phyloP scores from a whole-genome alignment of 2,888 invertebrate genomes.

The Ochropleura plecta region DNA sequence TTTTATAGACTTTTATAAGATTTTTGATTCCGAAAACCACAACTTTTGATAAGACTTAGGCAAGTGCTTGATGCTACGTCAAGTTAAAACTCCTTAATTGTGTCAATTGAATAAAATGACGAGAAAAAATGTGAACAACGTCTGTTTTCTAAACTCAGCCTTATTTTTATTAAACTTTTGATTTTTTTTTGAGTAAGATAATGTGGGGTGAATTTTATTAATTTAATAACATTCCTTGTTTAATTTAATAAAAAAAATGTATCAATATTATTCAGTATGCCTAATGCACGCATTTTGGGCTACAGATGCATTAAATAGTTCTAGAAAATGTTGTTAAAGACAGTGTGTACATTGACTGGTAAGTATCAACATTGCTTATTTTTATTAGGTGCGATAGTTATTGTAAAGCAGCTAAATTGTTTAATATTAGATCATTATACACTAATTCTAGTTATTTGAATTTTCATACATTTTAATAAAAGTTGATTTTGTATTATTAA shows the following conservation, averaged over 20 bases:
- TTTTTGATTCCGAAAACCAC: background rate
- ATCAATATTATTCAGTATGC: slow-evolving; percentile 5
- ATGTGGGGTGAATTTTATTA: slow-evolving; percentile 21
- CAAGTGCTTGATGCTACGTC: background rate
- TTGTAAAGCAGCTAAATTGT: slow-evolving; percentile 41
- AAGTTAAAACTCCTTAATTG: background rate
- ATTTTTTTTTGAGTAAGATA: background rate
- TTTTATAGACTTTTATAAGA: background rate
- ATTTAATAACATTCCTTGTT: slow-evolving; percentile 49
- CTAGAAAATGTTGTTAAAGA: slow-evolving; percentile 1
- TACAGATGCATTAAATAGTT: slow-evolving; percentile 16
- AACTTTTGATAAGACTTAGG: background rate
- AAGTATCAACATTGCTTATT: slow-evolving; percentile 20
- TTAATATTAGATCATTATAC: slow-evolving; percentile 28
- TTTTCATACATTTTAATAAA: slow-evolving; percentile 54
- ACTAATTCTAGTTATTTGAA: slow-evolving; percentile 38
- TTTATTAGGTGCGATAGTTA: slow-evolving; percentile 17
- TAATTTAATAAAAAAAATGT: slow-evolving; percentile 20
- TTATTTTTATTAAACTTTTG: slow-evolving; percentile 4
- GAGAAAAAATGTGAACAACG: background rate
- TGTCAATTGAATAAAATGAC: background rate
- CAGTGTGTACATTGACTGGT: background rate
- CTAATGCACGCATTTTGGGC: slow-evolving; percentile 4
- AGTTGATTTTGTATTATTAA: slow-evolving; percentile 55
- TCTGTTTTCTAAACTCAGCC: background rate